Evolutionary conservation across 1,140 invertebrate genomes (phyloP), one percentile per base, ranked within the genome.

Genomic region (Drosophila leontia): DNA sequence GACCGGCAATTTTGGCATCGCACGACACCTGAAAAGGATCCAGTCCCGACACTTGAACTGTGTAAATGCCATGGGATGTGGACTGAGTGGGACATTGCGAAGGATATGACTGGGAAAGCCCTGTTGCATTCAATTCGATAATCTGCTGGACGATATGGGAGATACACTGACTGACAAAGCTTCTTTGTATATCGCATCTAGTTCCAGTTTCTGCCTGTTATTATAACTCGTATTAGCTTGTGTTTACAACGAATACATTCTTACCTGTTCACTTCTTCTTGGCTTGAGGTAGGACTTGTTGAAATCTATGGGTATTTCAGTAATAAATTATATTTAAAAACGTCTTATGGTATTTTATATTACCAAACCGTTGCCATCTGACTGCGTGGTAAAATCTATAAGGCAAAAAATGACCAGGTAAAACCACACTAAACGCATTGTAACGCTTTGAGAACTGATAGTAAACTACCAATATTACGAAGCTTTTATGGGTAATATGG

Each of bases 11-110:
- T 56, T n/a, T n/a, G 13, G 53, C 53, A 39, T 56, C 53, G 19
- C 53, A 56, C 11, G 53, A 56, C 53, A 56, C 53, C 35, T 56
- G 35, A 39, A 56, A 56, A 12, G 53, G 53, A 23, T 56, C 53
- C 35, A 39, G 19, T 26, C 53, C 53, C 35, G 15, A 6, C 35
- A 56, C 53, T 26, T 56, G 53, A 56, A 56, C 19, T 56, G 53
- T 56, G 53, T 39, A 56, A 56, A 39, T 56, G 19, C 53, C 53
- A 4, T 56, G 53, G 15, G 53, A 56, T 11, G 19, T n/a, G 19
- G 35, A 0, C 37, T 26, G 53, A n/a, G 35, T 39, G 19, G 53
- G 53, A 4, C 53, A 56, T 19, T 56, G 19, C 8, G 19, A 23
- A 11, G 35, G 53, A 39, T 39, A 23, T 8, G 13, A n/a, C 8